Percentiles rank a stretch among this genome's conserved stretches.
Conservation (phyloP, 2,888 invertebrate species). For the Eumacrocentrus americanus region DNA sequence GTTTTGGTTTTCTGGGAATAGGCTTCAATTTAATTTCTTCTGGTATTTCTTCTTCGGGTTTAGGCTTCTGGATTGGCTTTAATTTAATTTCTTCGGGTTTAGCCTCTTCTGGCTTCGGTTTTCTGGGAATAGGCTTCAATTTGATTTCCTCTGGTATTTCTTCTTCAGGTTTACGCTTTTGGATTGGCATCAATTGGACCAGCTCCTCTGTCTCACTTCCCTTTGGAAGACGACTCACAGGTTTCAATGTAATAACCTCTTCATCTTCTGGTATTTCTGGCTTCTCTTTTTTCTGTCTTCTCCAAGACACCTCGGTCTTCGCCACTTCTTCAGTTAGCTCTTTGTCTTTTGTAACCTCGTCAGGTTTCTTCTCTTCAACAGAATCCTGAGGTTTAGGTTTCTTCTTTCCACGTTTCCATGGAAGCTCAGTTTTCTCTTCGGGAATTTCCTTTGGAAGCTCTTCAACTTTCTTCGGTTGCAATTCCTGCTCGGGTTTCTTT, state of each 20-base stretch:
- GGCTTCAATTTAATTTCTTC: slow-evolving; percentile 46
- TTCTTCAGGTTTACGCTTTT: slow-evolving; percentile 16
- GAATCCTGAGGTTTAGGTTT: slow-evolving; percentile 29
- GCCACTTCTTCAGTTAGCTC: slow-evolving; percentile 30
- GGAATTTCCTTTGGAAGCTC: slow-evolving; percentile 40
- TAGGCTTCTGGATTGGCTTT: slow-evolving; percentile 40
- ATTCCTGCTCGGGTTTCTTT: slow-evolving; percentile 30
- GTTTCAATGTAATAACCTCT: slow-evolving; percentile 47
- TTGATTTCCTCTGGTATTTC: slow-evolving; percentile 27
- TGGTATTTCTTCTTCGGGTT: slow-evolving; percentile 43
- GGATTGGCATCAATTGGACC: slow-evolving; percentile 38
- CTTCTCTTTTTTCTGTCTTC: slow-evolving; percentile 37
- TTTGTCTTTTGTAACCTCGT: slow-evolving; percentile 24
- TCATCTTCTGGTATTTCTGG: slow-evolving; percentile 45
- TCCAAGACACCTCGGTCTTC: slow-evolving; percentile 40
- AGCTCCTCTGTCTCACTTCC: slow-evolving; percentile 47
- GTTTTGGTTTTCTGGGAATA: slow-evolving; percentile 29
- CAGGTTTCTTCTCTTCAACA: slow-evolving; percentile 28
- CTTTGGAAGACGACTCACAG: slow-evolving; percentile 43
- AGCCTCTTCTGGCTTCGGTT: slow-evolving; percentile 41
- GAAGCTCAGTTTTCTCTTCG: slow-evolving; percentile 41
- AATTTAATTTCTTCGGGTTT: slow-evolving; percentile 38
- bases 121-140: slow-evolving; percentile 47
- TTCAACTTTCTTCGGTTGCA: slow-evolving; percentile 30
- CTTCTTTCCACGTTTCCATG: slow-evolving; percentile 48